A percentile compares a stretch with the other conserved stretches of the same genome.
Evolutionary conservation across 2,888 invertebrate genomes (phyloP).

Genomic region (Diadromus collaris): DNA sequence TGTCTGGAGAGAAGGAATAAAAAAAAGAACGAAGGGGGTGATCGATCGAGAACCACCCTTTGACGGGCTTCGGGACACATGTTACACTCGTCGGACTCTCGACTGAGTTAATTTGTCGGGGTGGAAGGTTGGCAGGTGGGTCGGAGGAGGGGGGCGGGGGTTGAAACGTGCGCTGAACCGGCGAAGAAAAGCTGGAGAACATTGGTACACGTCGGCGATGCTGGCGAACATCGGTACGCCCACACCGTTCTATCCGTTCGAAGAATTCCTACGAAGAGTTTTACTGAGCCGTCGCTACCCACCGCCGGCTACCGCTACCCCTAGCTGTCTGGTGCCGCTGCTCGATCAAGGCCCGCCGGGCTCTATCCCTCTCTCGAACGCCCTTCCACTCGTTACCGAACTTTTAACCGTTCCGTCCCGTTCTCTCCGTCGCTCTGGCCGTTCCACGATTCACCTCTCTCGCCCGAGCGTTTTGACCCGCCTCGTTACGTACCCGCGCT

Average conservation of each 20-base stretch:
- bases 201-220: conserved; percentile 7
- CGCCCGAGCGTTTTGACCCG: conserved; percentile 37
- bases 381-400: conserved; percentile 51
- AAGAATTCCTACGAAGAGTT: conserved; percentile 32
- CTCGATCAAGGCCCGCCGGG: conserved; percentile 57
- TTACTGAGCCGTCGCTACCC: background rate
- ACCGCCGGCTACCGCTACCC: conserved; percentile 1
- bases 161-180: conserved; percentile 5
- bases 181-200: conserved; percentile 11
- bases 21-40: conserved; percentile 16
- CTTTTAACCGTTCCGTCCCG: conserved; percentile 51
- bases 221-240: conserved; percentile 12
- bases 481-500: conserved; percentile 46
- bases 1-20: background rate
- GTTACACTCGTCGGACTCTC: conserved; percentile 57
- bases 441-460: background rate
- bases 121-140: background rate
- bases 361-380: conserved; percentile 41
- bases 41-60: conserved; percentile 55
- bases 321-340: conserved; percentile 50
- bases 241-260: conserved; percentile 22
- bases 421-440: conserved; percentile 5
- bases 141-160: background rate
- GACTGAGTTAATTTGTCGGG: conserved; percentile 61
- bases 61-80: conserved; percentile 58